phyloP scores from a whole-genome alignment of 2,797 vertebrate species.

The Ibycter americanus region DNA sequence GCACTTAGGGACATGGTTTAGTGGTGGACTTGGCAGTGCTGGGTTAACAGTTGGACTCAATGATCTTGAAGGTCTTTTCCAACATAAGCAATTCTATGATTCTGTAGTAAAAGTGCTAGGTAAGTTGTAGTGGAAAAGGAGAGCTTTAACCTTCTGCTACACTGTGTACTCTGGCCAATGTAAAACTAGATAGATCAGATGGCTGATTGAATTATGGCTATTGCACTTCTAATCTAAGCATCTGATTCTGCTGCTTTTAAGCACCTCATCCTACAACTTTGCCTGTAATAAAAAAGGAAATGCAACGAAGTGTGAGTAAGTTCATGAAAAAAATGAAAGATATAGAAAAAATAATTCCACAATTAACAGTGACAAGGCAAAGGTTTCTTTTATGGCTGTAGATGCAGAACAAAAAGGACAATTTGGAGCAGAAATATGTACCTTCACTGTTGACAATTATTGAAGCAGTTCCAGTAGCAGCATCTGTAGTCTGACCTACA shows the following conservation, averaged over 20 bases:
- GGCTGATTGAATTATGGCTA: background rate
- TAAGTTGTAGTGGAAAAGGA: background rate
- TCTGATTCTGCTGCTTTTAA: background rate
- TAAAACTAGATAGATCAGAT: background rate
- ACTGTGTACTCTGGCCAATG: background rate
- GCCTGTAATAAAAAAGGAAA: background rate
- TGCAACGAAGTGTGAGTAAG: background rate
- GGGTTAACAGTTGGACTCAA: background rate
- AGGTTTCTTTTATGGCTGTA: background rate
- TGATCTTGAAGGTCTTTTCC: background rate
- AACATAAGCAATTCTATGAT: background rate
- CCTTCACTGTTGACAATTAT: conserved; percentile 93
- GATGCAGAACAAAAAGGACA: conserved; percentile 11
- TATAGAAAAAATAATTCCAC: background rate
- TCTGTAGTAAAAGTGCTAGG: background rate
- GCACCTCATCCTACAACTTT: background rate
- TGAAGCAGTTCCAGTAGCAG: conserved; percentile 92
- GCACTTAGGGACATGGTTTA: background rate
- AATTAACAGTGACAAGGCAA: background rate
- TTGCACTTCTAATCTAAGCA: background rate
- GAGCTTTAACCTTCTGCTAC: background rate
- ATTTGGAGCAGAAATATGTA: conserved; percentile 64
- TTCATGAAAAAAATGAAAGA: background rate
- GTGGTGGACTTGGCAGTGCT: background rate
- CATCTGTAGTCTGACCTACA: conserved; percentile 86